Conservation (phyloP, 1,140 invertebrate genomes). For the Tetragonula clypearis region DNA sequence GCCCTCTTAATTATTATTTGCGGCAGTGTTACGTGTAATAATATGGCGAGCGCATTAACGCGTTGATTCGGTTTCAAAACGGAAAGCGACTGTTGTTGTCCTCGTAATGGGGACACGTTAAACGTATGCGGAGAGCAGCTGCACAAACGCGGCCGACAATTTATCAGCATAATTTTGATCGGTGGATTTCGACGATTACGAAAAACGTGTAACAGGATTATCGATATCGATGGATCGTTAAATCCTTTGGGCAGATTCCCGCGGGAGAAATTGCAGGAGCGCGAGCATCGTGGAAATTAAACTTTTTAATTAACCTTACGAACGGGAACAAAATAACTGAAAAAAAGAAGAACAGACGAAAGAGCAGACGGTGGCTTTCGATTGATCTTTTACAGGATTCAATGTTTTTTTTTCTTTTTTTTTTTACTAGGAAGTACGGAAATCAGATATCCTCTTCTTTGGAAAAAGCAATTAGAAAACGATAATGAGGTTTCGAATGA, state of each 20-base stretch:
- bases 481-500: background rate
- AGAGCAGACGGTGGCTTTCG: too few species aligned
- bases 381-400: background rate
- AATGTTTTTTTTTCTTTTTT: background rate
- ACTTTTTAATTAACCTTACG: background rate
- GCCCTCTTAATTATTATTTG: conserved; percentile 43
- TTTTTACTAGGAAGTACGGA: background rate
- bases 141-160: conserved; percentile 6
- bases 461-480: background rate
- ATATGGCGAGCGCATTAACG: conserved; percentile 2
- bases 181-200: conserved; percentile 23
- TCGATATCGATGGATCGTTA: background rate
- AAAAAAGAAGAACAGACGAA: too few species aligned
- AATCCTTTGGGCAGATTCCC: background rate
- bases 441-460: background rate
- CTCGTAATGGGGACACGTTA: conserved; percentile 1
- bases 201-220: conserved; percentile 27
- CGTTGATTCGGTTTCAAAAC: conserved; percentile 47
- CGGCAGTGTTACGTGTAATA: conserved; percentile 20
- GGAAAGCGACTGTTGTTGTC: conserved; percentile 23
- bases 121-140: conserved; percentile 16
- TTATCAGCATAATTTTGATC: conserved; percentile 34
- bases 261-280: background rate
- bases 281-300: background rate
- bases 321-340: background rate